Percentiles rank a stretch among this genome's conserved stretches.
phyloP scores from a whole-genome alignment of 2,797 vertebrate species.

The Allobates femoralis region DNA sequence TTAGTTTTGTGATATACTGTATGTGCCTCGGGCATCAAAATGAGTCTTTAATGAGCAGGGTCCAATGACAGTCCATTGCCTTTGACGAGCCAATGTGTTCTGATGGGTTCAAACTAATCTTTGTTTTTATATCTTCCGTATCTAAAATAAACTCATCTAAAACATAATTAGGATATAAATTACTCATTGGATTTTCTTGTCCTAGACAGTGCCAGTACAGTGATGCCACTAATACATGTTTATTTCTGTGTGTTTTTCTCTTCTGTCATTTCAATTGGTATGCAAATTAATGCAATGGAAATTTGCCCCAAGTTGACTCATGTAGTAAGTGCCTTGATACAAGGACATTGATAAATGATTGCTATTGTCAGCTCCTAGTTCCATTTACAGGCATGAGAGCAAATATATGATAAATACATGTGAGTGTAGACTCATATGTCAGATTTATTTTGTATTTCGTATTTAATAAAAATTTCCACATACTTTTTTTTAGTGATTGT shows the following conservation, averaged over 20 bases:
- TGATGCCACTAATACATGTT: neutral
- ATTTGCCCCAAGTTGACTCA: constrained; percentile 53
- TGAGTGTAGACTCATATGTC: too few relatives aligned
- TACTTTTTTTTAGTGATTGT: neutral
- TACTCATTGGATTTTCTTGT: neutral
- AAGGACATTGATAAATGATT: constrained; percentile 47
- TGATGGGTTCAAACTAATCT: neutral
- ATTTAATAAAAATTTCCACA: too few relatives aligned
- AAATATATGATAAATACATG: too few relatives aligned
- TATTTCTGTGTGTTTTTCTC: neutral
- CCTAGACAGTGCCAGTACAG: neutral
- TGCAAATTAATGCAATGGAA: constrained; percentile 57
- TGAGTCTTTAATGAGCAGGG: too few relatives aligned
- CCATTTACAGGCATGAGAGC: too few relatives aligned
- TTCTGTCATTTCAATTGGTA: constrained; percentile 25
- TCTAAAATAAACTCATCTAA: neutral
- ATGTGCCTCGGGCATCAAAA: too few relatives aligned
- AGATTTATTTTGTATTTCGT: too few relatives aligned
- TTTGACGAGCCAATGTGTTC: neutral
- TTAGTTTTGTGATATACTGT: too few relatives aligned
- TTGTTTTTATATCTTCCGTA: neutral
- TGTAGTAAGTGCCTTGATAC: constrained; percentile 4
- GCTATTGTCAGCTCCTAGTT: constrained; percentile 38
- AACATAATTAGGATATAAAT: neutral
- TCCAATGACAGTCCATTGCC: neutral